Conservation (phyloP, 2,113 vertebrate genomes). For the Pachyramphus minor region DNA sequence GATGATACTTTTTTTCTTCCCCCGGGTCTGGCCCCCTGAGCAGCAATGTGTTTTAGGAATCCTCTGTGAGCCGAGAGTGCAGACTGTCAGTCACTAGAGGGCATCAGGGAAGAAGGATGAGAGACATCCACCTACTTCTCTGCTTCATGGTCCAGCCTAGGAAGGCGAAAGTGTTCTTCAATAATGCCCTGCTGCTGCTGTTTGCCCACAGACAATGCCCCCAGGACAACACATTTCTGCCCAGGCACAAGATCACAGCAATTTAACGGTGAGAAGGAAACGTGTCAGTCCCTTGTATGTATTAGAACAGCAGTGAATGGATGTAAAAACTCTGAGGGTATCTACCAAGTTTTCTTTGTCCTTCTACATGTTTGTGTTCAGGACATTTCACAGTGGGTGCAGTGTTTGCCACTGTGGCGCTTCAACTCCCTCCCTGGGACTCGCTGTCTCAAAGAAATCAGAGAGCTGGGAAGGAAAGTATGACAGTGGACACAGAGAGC, state of each 20-base stretch:
- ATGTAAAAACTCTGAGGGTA: not conserved
- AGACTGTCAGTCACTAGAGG: not conserved
- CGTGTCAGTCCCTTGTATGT: fast-evolving
- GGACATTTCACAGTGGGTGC: not conserved
- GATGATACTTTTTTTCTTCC: fast-evolving
- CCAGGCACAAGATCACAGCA: not conserved
- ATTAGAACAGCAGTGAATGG: not conserved
- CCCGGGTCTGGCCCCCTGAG: not conserved
- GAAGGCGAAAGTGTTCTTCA: not conserved
- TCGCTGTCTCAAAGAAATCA: not conserved
- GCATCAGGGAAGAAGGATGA: not conserved
- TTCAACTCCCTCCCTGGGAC: not conserved
- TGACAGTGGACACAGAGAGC: not conserved
- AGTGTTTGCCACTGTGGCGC: not conserved
- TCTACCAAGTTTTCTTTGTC: not conserved
- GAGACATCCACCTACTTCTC: not conserved
- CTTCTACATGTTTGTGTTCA: not conserved
- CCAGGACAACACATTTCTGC: not conserved
- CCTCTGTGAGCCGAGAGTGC: not conserved
- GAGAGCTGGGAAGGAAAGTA: not conserved
- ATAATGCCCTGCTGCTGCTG: not conserved
- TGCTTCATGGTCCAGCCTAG: fast-evolving
- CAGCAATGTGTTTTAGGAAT: not conserved
- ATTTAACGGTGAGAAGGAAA: not conserved
- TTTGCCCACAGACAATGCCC: not conserved